Conservation (phyloP, 1,140 invertebrate genomes). For the Trichonephila clavata region DNA sequence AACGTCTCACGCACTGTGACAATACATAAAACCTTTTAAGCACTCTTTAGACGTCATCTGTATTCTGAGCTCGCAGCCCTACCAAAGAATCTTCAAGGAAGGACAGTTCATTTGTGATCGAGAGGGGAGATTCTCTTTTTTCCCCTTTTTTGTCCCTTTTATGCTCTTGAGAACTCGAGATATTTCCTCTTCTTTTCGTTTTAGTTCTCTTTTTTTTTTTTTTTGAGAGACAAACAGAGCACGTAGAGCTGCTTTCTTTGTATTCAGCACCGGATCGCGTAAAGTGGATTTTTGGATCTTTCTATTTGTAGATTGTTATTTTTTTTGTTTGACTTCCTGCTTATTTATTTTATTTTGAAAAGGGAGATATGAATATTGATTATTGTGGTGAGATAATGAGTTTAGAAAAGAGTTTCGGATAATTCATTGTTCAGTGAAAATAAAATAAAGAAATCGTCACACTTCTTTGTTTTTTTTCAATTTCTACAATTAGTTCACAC, state of each 20-base stretch:
- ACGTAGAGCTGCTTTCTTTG: background rate
- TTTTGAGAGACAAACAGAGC: background rate
- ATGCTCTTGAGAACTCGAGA: conserved; percentile 15
- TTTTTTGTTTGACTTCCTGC: background rate
- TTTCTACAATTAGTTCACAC: no score
- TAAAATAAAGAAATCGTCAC: no score
- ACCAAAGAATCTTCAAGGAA: background rate
- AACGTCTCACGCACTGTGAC: conserved; percentile 3
- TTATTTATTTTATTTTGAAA: background rate
- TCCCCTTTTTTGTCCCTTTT: conserved; percentile 6
- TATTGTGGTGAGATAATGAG: no score
- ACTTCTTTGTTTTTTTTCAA: no score
- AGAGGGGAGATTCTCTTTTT: conserved; percentile 6
- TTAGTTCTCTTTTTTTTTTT: background rate
- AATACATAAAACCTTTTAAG: conserved; percentile 50
- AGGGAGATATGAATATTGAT: no score
- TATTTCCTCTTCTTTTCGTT: background rate
- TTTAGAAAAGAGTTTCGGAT: no score
- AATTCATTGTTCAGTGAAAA: no score
- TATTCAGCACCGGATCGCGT: background rate
- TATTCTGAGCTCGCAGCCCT: background rate
- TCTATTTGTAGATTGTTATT: conserved; percentile 4
- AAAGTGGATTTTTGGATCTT: conserved; percentile 25
- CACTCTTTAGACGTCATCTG: conserved; percentile 9
- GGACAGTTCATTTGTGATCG: conserved; percentile 23